These are phyloP conservation scores for Gadopsis marmoratus DNA, from an alignment of 2,797 vertebrate species.

Conservation along the genomic window DNA sequence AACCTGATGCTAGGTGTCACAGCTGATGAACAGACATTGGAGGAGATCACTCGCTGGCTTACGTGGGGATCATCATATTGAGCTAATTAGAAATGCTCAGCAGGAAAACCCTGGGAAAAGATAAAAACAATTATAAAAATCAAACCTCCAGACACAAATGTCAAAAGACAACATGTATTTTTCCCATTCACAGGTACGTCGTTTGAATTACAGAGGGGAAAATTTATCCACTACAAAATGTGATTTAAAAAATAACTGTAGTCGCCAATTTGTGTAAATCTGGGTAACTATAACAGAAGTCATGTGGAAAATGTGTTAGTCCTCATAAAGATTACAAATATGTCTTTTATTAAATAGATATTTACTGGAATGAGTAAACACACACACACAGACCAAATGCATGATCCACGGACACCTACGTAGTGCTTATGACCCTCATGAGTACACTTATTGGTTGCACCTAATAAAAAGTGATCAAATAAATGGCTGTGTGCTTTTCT, in stretches of 20 bases:
- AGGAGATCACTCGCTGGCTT: constrained; percentile 53
- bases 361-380: background rate
- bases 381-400: background rate
- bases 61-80: constrained; percentile 34
- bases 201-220: background rate
- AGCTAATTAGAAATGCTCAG: constrained; percentile 52
- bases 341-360: too few species aligned
- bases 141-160: constrained; percentile 15
- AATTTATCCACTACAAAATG: background rate
- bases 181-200: background rate
- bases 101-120: constrained; percentile 25
- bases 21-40: constrained; percentile 55
- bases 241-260: background rate
- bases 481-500: background rate
- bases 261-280: background rate
- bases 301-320: background rate
- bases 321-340: background rate
- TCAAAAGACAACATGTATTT: background rate
- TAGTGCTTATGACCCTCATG: too few species aligned
- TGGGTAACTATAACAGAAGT: background rate
- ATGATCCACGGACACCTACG: background rate
- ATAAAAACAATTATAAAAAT: constrained; percentile 38
- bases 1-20: constrained; percentile 63
- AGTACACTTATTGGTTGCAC: background rate
- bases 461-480: background rate